Conservation (phyloP, 2,113 vertebrate genomes). For the Triplophysa rosa region DNA sequence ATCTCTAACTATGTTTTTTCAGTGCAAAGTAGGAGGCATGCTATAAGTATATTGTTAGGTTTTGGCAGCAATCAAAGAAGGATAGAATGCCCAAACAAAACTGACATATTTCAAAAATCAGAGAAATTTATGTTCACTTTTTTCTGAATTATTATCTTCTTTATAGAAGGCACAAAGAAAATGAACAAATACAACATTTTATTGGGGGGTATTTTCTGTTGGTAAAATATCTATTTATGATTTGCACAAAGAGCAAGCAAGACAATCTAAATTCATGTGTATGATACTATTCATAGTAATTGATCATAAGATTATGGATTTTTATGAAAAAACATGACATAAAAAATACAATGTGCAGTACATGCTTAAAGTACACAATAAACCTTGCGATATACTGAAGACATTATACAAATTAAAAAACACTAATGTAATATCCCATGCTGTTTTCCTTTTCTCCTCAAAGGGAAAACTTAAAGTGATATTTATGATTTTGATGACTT, state of each 20-base stretch:
- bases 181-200: too few relatives aligned
- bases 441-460: background rate
- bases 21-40: constrained; percentile 1
- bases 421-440: background rate
- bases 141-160: too few relatives aligned
- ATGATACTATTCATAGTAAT: background rate
- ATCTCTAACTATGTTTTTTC: background rate
- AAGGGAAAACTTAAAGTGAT: background rate
- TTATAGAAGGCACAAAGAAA: too few relatives aligned
- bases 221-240: too few relatives aligned
- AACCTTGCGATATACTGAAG: background rate
- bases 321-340: background rate
- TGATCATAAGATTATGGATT: background rate
- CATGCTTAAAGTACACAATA: background rate
- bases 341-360: background rate
- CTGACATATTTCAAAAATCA: background rate
- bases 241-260: background rate
- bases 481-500: background rate
- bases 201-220: too few relatives aligned
- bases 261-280: background rate
- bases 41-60: background rate
- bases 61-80: constrained; percentile 2
- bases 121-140: too few relatives aligned
- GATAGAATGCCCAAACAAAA: background rate
- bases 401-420: background rate